Base-by-base conservation (phyloP, 30 jellyfish, hydroid and myxozoan species). In the Rhopilema esculentum region DNA sequence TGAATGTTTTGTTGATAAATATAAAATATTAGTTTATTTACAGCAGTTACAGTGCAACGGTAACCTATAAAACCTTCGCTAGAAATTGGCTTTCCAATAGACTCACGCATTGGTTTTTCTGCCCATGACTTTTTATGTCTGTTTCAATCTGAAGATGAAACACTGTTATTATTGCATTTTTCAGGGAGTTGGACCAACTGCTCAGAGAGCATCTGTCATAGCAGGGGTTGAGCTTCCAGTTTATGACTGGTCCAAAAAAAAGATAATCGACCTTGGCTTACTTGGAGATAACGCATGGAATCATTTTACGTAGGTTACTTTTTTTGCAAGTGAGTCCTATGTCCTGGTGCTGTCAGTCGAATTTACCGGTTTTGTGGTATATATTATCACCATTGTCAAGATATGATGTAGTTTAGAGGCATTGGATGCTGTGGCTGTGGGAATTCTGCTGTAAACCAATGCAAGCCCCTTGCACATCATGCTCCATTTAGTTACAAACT, bases 161-260 rank as follows among this genome's bases (percentile, higher is more conserved):
- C 12, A 67, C 9, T 29, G 4, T 21, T 7, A 53, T 19, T 25
- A 6, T 12, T 66, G 27, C 22, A 8, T 8, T 74, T 63, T 72
- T 25, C 79, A 93, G 98, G 98, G 98, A 19, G 98, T 88, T 50
- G 97, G 97, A 2, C 97, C 98, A 50, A 93, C 97, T 23, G 98
- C 98, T 1, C 98, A 93, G 65, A 81, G 98, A 30, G 98, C 98
- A 29, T 73, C 98, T 20, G 95, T 93, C 26, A 82, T 93, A n/a
- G 97, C 97, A 15, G 98, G 98, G 0, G 97, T 93, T 0, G 97
- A 93, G 68, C 33, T 93, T 40, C 95, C 98, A 25, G 97, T 88
- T 33, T 93, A 93, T 83, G 98, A 93, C 84, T 88, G 75, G 72
- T 77, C 92, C 69, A 93, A 93, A 88, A 69, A 90, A 57, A 32